A percentile compares a stretch with the other conserved stretches of the same genome.
Conservation (phyloP, 2,113 vertebrate genomes). For the Nothoprocta perdicaria region DNA sequence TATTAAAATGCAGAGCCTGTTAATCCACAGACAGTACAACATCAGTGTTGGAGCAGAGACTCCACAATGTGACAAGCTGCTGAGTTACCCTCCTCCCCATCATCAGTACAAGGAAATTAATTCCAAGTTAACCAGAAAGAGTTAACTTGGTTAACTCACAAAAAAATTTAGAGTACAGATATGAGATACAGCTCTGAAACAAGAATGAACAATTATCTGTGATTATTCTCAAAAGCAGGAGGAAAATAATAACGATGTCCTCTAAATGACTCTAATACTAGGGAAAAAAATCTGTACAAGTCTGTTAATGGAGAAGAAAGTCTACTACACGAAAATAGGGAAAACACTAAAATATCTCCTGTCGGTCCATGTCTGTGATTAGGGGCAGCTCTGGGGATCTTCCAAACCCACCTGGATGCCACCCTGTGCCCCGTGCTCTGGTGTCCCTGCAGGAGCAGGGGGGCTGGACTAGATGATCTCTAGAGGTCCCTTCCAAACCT, state of each 20-base stretch:
- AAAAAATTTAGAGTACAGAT: not conserved
- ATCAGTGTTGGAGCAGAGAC: not conserved
- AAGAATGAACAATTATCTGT: slow-evolving; percentile 7
- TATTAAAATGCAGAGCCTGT: slow-evolving; percentile 50
- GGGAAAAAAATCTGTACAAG: not conserved
- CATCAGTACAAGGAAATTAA: not conserved
- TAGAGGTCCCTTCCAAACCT: too few species aligned
- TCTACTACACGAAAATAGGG: not conserved
- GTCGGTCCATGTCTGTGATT: not conserved
- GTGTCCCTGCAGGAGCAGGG: too few species aligned
- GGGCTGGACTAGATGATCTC: too few species aligned
- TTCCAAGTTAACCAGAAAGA: not conserved
- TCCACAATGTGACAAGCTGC: not conserved
- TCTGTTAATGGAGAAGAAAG: not conserved
- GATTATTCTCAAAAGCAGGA: not conserved
- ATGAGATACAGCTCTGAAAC: slow-evolving; percentile 13
- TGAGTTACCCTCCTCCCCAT: not conserved
- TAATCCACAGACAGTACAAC: not conserved
- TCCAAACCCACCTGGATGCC: too few species aligned
- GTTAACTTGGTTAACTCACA: too few species aligned
- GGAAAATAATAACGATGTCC: slow-evolving; percentile 6
- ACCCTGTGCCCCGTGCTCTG: too few species aligned
- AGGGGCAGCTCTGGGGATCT: not conserved
- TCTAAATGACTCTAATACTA: not conserved
- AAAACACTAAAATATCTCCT: not conserved